Evolutionary conservation across 2,113 vertebrate species (phyloP).

Genomic region (Rhinogobius similis): DNA sequence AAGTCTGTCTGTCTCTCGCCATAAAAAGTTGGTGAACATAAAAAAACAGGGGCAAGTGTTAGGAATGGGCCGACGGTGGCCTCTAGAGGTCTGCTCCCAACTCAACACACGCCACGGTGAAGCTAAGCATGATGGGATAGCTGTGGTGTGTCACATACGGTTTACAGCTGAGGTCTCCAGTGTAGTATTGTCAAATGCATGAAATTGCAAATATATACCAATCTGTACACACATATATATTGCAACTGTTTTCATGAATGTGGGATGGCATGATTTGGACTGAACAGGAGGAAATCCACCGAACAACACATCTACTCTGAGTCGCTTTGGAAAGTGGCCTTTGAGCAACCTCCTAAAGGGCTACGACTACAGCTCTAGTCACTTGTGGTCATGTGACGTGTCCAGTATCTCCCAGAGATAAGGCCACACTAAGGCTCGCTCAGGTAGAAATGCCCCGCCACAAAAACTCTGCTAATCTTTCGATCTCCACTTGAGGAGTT

Average conservation of each 20-base stretch:
- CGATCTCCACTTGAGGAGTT: background rate
- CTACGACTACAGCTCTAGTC: slow-evolving; percentile 19
- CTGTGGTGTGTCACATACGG: slow-evolving; percentile 42
- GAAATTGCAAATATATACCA: slow-evolving; percentile 56
- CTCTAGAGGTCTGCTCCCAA: slow-evolving; percentile 47
- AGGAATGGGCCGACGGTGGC: slow-evolving; percentile 73
- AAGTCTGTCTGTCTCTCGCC: slow-evolving; percentile 78
- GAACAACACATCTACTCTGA: slow-evolving; percentile 47
- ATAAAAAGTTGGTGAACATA: slow-evolving; percentile 79
- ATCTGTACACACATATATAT: slow-evolving; percentile 52
- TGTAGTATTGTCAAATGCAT: slow-evolving; percentile 53
- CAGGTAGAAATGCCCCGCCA: slow-evolving; percentile 45
- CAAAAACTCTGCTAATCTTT: slow-evolving; percentile 33
- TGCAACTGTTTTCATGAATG: slow-evolving; percentile 49
- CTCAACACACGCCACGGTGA: slow-evolving; percentile 51
- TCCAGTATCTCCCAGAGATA: slow-evolving; percentile 62
- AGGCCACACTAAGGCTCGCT: slow-evolving; percentile 56
- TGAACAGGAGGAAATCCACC: slow-evolving; percentile 44
- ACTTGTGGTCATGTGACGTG: slow-evolving; percentile 53
- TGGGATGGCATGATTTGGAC: slow-evolving; percentile 63
- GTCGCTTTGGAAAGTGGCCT: slow-evolving; percentile 38
- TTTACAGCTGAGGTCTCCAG: slow-evolving; percentile 69
- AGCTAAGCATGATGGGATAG: slow-evolving; percentile 34
- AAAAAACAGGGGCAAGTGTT: slow-evolving; percentile 80
- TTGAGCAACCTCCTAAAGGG: slow-evolving; percentile 9